Base-by-base conservation (phyloP, 92 coral and sea anemone genomes). In the Phymanthus crucifer region DNA sequence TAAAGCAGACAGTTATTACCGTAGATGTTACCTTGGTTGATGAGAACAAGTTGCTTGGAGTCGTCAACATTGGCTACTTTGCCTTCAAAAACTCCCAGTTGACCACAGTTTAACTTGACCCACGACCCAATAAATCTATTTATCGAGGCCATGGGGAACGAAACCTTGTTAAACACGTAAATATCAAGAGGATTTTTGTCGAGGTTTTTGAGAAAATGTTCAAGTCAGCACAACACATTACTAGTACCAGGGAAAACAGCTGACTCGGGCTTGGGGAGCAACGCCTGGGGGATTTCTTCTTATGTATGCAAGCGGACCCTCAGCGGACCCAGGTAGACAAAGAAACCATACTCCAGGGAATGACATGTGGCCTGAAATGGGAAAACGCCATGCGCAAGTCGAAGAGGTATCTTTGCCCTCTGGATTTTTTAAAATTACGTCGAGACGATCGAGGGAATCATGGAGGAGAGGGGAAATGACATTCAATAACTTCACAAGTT, bases 11-110 rank as follows among this genome's bases (percentile, higher is more conserved):
- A 12, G 5, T 34, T 86, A n/a, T n/a, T n/a, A n/a, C n/a, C n/a
- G n/a, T n/a, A n/a, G n/a, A n/a, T n/a, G n/a, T 71, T 71, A 91
- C 95, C 95, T 70, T 91, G 85, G 45, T 80, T 73, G 18, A 91
- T 71, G 47, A 68, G 71, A 27, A 91, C 47, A 18, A 79, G 80
- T 33, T 78, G 85, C n/a, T n/a, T 29, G 32, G 82, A 17, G 52
- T 78, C 87, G 37, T 87, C 87, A 43, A 91, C 74, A 29, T 71
- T 77, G 14, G 85, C 26, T 2, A 91, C 95, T 85, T 84, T 81
- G 1, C 95, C 95, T 73, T 85, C 84, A 76, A 91, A 91, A 52
- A 40, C 56, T 33, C 95, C 95, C 12, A 91, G 82, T 27, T 72
- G 70, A 23, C 87, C 88, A 38, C 95, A 91, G 81, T 85, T 80